Base-by-base conservation (phyloP, 2,113 vertebrate genomes). In the Mesoclemmys tuberculata region DNA sequence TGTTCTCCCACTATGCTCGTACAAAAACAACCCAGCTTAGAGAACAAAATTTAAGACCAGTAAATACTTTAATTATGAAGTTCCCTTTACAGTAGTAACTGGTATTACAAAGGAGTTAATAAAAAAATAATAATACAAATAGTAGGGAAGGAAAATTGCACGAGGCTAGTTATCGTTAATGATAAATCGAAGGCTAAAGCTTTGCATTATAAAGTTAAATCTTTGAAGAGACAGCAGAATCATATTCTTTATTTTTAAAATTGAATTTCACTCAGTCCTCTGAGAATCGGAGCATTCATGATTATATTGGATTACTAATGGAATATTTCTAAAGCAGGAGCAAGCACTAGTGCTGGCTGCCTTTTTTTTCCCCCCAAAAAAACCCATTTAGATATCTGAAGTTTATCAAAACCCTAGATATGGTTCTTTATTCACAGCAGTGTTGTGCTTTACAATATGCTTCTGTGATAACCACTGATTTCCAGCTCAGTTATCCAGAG, bases 401-500 rank as follows among this genome's bases (percentile, higher is more conserved):
- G 83, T 97, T 97, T 95, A 97, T 98, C 91, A 81, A 95, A 95
- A 96, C 82, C 55, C 61, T 61, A 41, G 52, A 9, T 27, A 1
- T 26, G 79, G 77, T 93, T 96, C 83, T 85, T 94, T 85, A 84
- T 93, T 97, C 85, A 55, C 91, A 90, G 48, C 84, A 61, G 24
- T 35, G 13, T 58, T 55, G 49, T 54, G 71, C 13, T 82, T 90
- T 84, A 64, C 84, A 56, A 1, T 89, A 26, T 49, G 68, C 31
- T 93, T 84, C 83, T 44, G 2, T 51, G 74, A 90, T 77, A 97
- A 64, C 96, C 10, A 5, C 92, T 93, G 82, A 89, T 96, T 97
- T 97, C 93, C 44, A 35, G 2, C 89, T 85, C 1, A 0, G 51
- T 79, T 95, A 21, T 85, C 86, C 90, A 90, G 91, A 97, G 94